Evolutionary conservation across 2,113 vertebrate genomes (phyloP), one percentile per base, ranked within the genome.

Genomic region (Nothobranchius furzeri): DNA sequence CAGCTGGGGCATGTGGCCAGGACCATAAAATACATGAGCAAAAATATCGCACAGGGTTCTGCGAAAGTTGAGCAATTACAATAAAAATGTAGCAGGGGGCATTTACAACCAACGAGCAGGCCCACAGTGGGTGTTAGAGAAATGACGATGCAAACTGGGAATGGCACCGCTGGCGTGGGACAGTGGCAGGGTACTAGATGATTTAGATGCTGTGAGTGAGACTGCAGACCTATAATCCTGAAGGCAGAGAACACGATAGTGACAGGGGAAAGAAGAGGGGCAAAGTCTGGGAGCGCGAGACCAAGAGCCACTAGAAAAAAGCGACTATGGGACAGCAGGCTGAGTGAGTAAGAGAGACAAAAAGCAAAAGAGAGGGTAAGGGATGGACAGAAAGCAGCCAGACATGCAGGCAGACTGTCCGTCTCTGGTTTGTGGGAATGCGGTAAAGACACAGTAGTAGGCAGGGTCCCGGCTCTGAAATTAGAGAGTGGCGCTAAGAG

Each of bases 341-440:
- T 49, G 40, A 73, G 84, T 72, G 78, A 70, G 50, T 70, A 69
- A 68, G 51, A 83, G 73, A 30, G 6, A 75, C 35, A 76, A 67
- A 82, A 60, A 71, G 68, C 7, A 11, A 75, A 63, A 61, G 47
- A 20, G 48, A 71, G 68, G 45, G 64, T 60, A 63, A 7, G 67
- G 76, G 78, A 84, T 76, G 70, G 75, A 71, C 78, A 73, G 75
- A 46, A 0, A 80, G 73, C 78, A 69, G 79, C 76, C 84, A 88
- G 85, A 88, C 85, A 81, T 70, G 78, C 85, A 87, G 86, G 87
- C 88, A 90, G 90, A 90, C 87, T 87, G 86, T 81, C 79, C 77
- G 87, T 89, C 85, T 88, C 83, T 85, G 89, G 83, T 89, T 86
- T 90, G 88, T 86, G 90, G 87, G 87, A 88, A 85, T 90, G 88